Evolutionary conservation across 2,888 invertebrate genomes (phyloP).

Genomic region (Cantharis nigra): DNA sequence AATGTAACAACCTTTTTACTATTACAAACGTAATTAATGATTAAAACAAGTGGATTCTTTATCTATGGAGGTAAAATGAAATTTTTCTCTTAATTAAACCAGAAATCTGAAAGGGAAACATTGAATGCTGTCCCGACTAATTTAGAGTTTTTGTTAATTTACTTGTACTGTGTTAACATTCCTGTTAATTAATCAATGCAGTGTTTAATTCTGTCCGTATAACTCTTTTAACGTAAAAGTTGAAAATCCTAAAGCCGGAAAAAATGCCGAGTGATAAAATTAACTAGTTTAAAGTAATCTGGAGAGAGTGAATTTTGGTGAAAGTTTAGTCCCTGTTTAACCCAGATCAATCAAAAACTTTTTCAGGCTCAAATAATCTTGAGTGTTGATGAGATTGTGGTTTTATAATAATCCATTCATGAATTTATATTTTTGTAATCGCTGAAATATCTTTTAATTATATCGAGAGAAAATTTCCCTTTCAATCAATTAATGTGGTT

Average conservation of each 20-base stretch:
- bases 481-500: not conserved
- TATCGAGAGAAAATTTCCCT: not conserved
- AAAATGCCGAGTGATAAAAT: not conserved
- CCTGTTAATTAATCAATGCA: not conserved
- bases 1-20: too few species aligned
- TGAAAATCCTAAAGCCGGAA: not conserved
- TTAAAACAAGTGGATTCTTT: not conserved
- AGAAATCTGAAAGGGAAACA: not conserved
- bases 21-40: not conserved
- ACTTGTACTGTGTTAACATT: not conserved
- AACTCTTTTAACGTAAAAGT: not conserved
- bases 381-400: not conserved
- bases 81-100: not conserved
- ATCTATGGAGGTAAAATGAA: not conserved
- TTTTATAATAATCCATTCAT: not conserved
- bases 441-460: not conserved
- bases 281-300: not conserved
- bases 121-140: not conserved
- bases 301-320: not conserved
- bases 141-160: not conserved
- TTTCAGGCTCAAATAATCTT: not conserved
- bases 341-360: not conserved
- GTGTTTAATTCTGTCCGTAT: not conserved
- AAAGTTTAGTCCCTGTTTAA: not conserved
- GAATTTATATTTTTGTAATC: not conserved